A percentile compares a stretch with the other conserved stretches of the same genome.
These are phyloP conservation scores for Lacanobia wlatinum DNA, from an alignment of 2,888 invertebrate genomes.

Conservation along the genomic window DNA sequence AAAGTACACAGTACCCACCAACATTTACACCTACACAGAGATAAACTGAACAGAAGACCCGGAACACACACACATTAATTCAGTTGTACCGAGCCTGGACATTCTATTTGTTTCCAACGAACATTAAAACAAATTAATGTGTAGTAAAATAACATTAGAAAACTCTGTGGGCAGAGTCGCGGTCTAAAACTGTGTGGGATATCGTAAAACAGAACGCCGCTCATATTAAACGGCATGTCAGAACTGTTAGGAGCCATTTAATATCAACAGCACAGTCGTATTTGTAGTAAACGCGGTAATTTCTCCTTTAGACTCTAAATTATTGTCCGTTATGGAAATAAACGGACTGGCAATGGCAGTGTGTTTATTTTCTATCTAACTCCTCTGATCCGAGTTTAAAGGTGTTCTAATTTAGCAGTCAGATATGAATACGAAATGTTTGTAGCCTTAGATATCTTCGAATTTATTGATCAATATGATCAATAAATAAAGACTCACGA, in stretches of 20 bases:
- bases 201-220: constrained; percentile 56
- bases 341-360: constrained; percentile 13
- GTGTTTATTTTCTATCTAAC: constrained; percentile 28
- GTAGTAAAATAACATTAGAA: constrained; percentile 69
- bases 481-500: background rate
- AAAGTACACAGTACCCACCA: constrained; percentile 41
- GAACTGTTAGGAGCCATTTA: constrained; percentile 45
- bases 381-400: constrained; percentile 10
- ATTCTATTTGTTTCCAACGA: constrained; percentile 58
- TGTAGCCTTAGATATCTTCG: constrained; percentile 10
- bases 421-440: constrained; percentile 8
- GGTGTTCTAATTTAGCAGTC: constrained; percentile 12
- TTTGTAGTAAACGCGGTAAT: constrained; percentile 47
- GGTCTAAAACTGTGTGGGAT: constrained; percentile 60
- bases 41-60: constrained; percentile 49
- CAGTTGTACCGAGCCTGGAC: constrained; percentile 44
- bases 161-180: constrained; percentile 66
- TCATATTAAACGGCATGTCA: constrained; percentile 48
- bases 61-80: constrained; percentile 58
- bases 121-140: constrained; percentile 74
- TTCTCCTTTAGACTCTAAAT: constrained; percentile 50
- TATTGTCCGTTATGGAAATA: constrained; percentile 40
- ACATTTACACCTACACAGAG: constrained; percentile 53
- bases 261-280: constrained; percentile 40
- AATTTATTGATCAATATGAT: constrained; percentile 27